Evolutionary conservation across 2,797 vertebrate species (phyloP), one percentile per base, ranked within the genome.

Genomic region (Furcifer pardalis): DNA sequence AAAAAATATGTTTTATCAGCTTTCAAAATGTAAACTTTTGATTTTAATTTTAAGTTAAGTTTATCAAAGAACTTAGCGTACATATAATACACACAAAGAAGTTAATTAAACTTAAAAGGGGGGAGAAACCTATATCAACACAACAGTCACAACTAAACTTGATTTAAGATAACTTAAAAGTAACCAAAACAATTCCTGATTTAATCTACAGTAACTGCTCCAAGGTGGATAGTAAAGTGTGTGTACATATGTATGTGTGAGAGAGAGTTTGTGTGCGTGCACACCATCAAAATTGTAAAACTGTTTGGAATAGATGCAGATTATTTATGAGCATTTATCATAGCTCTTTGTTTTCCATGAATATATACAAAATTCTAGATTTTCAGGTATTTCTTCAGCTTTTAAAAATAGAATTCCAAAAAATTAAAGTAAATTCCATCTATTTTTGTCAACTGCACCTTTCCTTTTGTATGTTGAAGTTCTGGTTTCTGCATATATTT

Each of bases 81-180:
- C 96, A 97, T 96, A 97, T 96, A 95, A 95, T 95, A 94, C 94
- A 96, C 96, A 95, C 95, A n/a, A n/a, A 95, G 92, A 92, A 94
- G 88, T 95, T 95, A 89, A 77, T 95, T 95, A 95, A 86, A 87
- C 93, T 95, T 96, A 94, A 91, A 93, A 88, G 95, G 92, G 94
- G 91, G 94, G 95, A 94, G 95, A 56, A 91, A 95, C 94, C 96
- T 95, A 94, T 95, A 94, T 94, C 62, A 92, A 96, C 95, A 95
- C 96, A 95, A 60, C 87, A 91, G 82, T 93, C 92, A 91, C n/a
- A 93, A 93, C 91, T 90, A 90, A 87, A 84, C 83, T 90, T 92
- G 93, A 93, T 88, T 91, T 92, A 32, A 80, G 92, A 92, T 86
- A 84, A 56, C 81, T 92, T 92, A 90, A 83, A 92, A 93, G 78